phyloP scores from a whole-genome alignment of 2,797 vertebrate genomes.

The Siniperca obscura region DNA sequence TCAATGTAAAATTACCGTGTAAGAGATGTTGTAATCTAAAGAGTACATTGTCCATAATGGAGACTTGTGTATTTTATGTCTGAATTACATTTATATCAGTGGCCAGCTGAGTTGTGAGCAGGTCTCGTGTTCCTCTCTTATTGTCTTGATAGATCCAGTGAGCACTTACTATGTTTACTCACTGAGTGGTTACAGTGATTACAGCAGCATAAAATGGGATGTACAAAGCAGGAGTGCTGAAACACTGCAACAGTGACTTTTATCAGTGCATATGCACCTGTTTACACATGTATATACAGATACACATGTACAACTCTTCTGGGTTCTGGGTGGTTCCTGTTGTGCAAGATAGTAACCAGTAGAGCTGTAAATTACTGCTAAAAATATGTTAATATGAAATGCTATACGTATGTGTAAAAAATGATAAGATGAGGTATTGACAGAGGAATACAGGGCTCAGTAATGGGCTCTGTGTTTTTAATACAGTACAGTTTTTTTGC shows the following conservation, averaged over 20 bases:
- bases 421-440: neutral
- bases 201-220: conserved; percentile 25
- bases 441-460: neutral
- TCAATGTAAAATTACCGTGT: neutral
- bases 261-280: conserved; percentile 5
- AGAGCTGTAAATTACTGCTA: neutral
- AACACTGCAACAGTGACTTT: neutral
- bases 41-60: neutral
- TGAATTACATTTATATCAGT: neutral
- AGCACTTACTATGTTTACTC: conserved; percentile 10
- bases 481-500: neutral
- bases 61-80: neutral
- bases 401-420: neutral
- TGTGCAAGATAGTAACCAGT: neutral
- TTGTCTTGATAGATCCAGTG: conserved; percentile 27
- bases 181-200: conserved; percentile 13
- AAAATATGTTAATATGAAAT: neutral
- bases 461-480: neutral
- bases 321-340: neutral
- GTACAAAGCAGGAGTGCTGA: neutral
- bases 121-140: conserved; percentile 1
- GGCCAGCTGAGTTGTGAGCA: neutral
- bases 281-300: conserved; percentile 24
- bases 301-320: neutral
- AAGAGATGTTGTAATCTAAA: neutral